These are phyloP conservation scores for Dryomyza anilis DNA, from an alignment of 2,888 invertebrate species.

Conservation along the genomic window DNA sequence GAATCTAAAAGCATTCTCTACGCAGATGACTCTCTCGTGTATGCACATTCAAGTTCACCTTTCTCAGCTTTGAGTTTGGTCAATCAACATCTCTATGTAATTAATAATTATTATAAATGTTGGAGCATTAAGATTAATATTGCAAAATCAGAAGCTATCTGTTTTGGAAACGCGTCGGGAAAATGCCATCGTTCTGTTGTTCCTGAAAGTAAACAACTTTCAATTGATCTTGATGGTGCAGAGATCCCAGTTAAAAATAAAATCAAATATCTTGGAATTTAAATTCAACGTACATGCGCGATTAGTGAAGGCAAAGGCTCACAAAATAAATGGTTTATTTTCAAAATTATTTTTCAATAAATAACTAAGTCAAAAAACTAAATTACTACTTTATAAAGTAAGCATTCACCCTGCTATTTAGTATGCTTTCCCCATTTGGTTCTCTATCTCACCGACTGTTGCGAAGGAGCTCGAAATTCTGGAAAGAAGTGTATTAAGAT, in stretches of 20 bases:
- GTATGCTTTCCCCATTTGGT: not conserved
- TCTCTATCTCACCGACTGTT: too few relatives aligned
- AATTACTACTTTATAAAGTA: not conserved
- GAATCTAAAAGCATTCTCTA: too few relatives aligned
- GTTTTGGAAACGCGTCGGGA: conserved; percentile 22
- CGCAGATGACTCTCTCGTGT: too few relatives aligned
- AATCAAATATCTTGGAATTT: conserved; percentile 14
- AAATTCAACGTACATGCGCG: conserved; percentile 29
- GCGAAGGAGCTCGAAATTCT: too few relatives aligned
- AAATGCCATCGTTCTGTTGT: conserved; percentile 1
- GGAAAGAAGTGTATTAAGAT: not conserved
- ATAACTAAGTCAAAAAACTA: too few relatives aligned
- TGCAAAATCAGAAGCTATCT: conserved; percentile 11
- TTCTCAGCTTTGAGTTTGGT: not conserved
- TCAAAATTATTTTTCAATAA: too few relatives aligned
- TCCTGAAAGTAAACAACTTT: conserved; percentile 13
- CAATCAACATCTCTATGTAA: not conserved
- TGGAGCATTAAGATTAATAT: conserved; percentile 26
- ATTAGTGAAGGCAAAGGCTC: not conserved
- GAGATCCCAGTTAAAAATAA: not conserved
- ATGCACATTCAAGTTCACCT: conserved; percentile 2
- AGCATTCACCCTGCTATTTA: not conserved
- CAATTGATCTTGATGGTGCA: not conserved
- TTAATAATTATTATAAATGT: conserved; percentile 17
- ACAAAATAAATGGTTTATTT: not conserved